phyloP scores from a whole-genome alignment of 2,888 invertebrate genomes.

The Entomobrya proxima region DNA sequence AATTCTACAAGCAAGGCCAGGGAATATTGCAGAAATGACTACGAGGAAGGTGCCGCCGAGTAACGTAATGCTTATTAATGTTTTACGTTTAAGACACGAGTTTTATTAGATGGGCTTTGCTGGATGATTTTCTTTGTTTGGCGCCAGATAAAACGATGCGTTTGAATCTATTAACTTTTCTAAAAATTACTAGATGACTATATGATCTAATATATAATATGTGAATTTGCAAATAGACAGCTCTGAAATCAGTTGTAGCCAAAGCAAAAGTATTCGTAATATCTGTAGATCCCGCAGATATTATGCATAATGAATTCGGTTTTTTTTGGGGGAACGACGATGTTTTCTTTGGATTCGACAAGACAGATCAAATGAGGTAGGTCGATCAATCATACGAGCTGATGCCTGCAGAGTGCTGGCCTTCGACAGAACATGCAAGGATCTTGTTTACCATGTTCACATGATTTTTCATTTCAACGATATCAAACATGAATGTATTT shows the following conservation, averaged over 20 bases:
- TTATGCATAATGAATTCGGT: too few species aligned
- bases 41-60: too few species aligned
- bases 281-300: too few species aligned
- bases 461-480: not conserved
- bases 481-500: not conserved
- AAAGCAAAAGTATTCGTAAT: too few species aligned
- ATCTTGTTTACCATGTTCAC: not conserved
- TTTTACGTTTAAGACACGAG: not conserved
- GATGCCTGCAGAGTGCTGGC: not conserved
- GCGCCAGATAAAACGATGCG: not conserved
- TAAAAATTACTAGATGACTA: not conserved
- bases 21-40: not conserved
- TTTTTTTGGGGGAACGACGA: not conserved
- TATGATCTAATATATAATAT: not conserved
- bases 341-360: not conserved
- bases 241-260: too few species aligned
- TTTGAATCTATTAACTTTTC: conserved; percentile 5
- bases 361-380: not conserved
- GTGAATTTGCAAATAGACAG: too few species aligned
- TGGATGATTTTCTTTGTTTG: not conserved
- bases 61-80: not conserved
- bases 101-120: not conserved
- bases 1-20: not conserved
- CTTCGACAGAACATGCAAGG: not conserved
- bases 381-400: conserved; percentile 4